Conservation (phyloP, 1,140 invertebrate species). For the Lutraria rhynchaena region DNA sequence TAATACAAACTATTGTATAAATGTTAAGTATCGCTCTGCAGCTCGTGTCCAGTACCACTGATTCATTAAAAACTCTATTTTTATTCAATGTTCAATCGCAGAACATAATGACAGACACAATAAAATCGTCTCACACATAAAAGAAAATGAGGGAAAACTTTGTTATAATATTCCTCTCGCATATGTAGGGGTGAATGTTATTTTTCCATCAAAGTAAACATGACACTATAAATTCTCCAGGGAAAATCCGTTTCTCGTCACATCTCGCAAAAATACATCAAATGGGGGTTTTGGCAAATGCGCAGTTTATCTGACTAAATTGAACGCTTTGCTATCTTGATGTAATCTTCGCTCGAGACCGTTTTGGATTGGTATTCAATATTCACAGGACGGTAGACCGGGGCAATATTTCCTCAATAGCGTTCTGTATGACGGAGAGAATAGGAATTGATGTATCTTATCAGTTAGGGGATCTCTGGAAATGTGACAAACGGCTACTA, state of each 20-base stretch:
- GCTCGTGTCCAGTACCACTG: too few relatives aligned
- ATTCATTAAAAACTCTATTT: too few relatives aligned
- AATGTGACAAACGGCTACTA: slow-evolving; percentile 49
- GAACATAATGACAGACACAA: too few relatives aligned
- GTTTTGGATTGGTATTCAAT: slow-evolving; percentile 61
- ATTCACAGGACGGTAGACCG: slow-evolving; percentile 38
- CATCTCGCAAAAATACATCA: slow-evolving; percentile 55
- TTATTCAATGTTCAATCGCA: too few relatives aligned
- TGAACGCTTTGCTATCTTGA: slow-evolving; percentile 59
- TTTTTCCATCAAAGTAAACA: slow-evolving; percentile 49
- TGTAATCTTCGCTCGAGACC: slow-evolving; percentile 37
- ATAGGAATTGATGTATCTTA: slow-evolving; percentile 59
- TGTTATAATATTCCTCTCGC: slow-evolving; percentile 11
- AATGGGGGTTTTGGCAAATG: slow-evolving; percentile 61
- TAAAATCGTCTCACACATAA: slow-evolving; percentile 7
- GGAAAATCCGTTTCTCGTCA: slow-evolving; percentile 59
- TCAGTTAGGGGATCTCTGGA: slow-evolving; percentile 36
- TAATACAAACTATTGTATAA: too few relatives aligned
- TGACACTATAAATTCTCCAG: slow-evolving; percentile 59
- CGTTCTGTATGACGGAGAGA: slow-evolving; percentile 10
- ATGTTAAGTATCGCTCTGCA: too few relatives aligned
- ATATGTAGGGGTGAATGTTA: slow-evolving; percentile 30
- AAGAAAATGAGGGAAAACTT: neutral
- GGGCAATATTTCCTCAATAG: slow-evolving; percentile 37
- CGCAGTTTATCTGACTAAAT: slow-evolving; percentile 62